Evolutionary conservation across 2,113 vertebrate genomes (phyloP).

Genomic region (Holacanthus passer): DNA sequence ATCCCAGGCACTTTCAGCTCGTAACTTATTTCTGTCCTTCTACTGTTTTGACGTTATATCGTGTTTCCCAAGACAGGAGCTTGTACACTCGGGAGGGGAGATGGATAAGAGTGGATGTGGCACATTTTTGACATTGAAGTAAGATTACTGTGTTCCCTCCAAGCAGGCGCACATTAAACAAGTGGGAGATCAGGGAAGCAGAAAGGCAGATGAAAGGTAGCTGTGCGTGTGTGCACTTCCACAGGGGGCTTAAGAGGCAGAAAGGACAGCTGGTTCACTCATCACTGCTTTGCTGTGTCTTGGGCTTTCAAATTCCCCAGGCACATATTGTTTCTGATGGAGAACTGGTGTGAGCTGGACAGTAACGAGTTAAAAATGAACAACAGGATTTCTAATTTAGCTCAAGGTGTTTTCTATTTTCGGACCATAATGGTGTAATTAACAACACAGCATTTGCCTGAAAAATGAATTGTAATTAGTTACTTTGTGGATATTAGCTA

Average conservation of each 20-base stretch:
- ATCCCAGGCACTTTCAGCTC: constrained; percentile 51
- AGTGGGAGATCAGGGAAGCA: constrained; percentile 62
- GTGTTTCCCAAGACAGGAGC: constrained; percentile 72
- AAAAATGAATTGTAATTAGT: constrained; percentile 9
- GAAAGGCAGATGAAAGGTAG: constrained; percentile 63
- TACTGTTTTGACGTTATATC: constrained; percentile 74
- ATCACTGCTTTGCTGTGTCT: constrained; percentile 59
- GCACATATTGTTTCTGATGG: constrained; percentile 42
- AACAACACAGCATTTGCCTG: neutral
- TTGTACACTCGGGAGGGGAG: constrained; percentile 51
- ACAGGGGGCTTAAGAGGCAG: constrained; percentile 54
- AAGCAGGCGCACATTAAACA: constrained; percentile 65
- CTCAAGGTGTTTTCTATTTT: constrained; percentile 24
- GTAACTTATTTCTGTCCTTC: constrained; percentile 65
- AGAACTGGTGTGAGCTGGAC: constrained; percentile 10
- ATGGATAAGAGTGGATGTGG: constrained; percentile 63
- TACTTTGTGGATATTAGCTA: neutral
- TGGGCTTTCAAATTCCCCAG: constrained; percentile 36
- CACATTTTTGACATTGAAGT: constrained; percentile 69
- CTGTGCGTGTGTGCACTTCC: constrained; percentile 52
- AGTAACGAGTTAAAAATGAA: constrained; percentile 50
- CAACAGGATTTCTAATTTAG: neutral
- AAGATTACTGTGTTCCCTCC: constrained; percentile 70
- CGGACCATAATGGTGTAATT: constrained; percentile 29
- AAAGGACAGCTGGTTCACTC: constrained; percentile 76